These are phyloP conservation scores for Amorpha juglandis DNA, from an alignment of 2,888 invertebrate genomes.

Conservation along the genomic window DNA sequence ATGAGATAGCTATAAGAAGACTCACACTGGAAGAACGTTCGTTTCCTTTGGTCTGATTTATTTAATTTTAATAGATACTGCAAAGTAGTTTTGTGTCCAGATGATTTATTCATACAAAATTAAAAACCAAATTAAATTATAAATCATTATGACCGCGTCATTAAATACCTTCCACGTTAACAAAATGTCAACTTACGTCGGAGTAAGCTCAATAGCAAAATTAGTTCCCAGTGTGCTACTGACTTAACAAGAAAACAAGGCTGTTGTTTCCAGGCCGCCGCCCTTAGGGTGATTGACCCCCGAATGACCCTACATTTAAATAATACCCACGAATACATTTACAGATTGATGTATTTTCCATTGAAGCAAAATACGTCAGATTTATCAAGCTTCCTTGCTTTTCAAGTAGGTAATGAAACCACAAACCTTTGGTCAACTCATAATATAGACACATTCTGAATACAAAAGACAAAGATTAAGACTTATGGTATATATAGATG, in stretches of 20 bases:
- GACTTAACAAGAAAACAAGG: slow-evolving; percentile 53
- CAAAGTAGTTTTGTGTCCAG: no score
- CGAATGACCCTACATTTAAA: slow-evolving; percentile 52
- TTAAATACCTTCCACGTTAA: no score
- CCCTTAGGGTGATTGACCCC: slow-evolving; percentile 62
- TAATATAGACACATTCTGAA: no score
- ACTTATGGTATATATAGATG: no score
- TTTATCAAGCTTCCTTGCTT: neutral
- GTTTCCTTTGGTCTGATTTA: no score
- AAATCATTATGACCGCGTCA: no score
- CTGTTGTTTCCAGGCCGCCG: slow-evolving; percentile 59
- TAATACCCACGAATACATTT: slow-evolving; percentile 20
- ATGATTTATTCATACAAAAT: no score
- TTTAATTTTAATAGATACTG: no score
- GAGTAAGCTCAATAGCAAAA: neutral
- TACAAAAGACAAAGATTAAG: no score
- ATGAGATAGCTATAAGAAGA: no score
- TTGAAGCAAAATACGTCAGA: neutral
- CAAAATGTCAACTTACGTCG: neutral
- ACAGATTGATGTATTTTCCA: slow-evolving; percentile 1
- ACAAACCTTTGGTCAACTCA: neutral
- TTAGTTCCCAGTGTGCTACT: slow-evolving; percentile 38
- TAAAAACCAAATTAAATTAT: no score
- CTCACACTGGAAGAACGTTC: no score
- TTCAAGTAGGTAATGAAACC: neutral